Percentiles rank a stretch among this genome's conserved stretches.
Evolutionary conservation across 2,797 vertebrate genomes (phyloP).

Genomic region (Streptopelia turtur): DNA sequence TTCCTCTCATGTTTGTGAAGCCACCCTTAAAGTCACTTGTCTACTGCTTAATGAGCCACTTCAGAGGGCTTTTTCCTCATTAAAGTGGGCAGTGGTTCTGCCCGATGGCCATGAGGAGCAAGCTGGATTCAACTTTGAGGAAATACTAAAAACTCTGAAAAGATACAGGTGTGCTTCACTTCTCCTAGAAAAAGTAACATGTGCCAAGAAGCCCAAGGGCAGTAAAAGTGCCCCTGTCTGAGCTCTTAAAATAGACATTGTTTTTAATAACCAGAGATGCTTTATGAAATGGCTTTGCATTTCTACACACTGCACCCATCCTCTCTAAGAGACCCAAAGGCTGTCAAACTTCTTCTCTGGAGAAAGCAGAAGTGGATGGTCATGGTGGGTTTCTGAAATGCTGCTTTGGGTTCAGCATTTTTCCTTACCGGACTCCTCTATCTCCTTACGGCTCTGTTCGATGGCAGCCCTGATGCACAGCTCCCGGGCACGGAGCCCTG

Average conservation of each 20-base stretch:
- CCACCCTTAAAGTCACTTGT: neutral
- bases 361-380: neutral
- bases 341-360: neutral
- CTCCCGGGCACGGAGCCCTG: conserved; percentile 78
- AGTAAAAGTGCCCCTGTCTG: neutral
- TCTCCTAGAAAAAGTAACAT: neutral
- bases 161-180: neutral
- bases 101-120: neutral
- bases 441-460: conserved; percentile 66
- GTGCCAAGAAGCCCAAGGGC: neutral
- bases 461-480: conserved; percentile 78
- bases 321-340: neutral
- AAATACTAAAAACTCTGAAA: neutral
- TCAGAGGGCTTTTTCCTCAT: neutral
- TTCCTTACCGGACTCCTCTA: conserved; percentile 76
- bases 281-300: neutral
- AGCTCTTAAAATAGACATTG: neutral
- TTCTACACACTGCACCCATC: accelerated
- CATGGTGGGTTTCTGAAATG: neutral
- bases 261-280: neutral
- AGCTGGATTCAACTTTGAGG: neutral
- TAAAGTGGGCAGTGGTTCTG: neutral
- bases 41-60: neutral
- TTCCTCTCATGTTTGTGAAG: neutral
- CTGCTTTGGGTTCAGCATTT: neutral